These are phyloP conservation scores for Bombus waltoni DNA, from an alignment of 1,140 invertebrate species.

Conservation along the genomic window DNA sequence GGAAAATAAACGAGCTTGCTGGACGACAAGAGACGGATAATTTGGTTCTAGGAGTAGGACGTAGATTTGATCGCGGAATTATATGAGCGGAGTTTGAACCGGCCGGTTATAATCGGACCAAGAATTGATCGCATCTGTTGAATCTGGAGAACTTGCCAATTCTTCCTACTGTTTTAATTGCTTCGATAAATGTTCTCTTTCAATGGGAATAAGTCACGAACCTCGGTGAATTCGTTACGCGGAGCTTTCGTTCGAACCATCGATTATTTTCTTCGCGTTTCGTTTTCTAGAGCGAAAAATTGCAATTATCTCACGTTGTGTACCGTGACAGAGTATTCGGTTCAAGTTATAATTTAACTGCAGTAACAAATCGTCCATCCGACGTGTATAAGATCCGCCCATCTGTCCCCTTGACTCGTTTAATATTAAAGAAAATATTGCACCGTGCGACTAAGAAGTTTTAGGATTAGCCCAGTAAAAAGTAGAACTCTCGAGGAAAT, in stretches of 20 bases:
- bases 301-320: not conserved
- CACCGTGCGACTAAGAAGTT: too few relatives aligned
- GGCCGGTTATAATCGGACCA: not conserved
- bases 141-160: not conserved
- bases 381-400: too few relatives aligned
- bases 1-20: not conserved
- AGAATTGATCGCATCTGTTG: constrained; percentile 14
- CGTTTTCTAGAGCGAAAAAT: not conserved
- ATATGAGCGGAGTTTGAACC: not conserved
- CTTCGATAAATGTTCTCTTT: not conserved
- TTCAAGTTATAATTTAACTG: too few relatives aligned
- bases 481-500: too few relatives aligned
- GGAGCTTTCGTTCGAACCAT: not conserved
- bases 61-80: not conserved
- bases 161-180: not conserved
- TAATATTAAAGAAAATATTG: too few relatives aligned
- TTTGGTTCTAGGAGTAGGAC: not conserved
- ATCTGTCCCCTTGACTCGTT: too few relatives aligned
- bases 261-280: not conserved
- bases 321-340: too few relatives aligned
- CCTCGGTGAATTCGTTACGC: not conserved
- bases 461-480: too few relatives aligned
- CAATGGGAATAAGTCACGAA: not conserved
- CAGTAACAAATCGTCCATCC: too few relatives aligned
- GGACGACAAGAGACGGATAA: not conserved